Evolutionary conservation across 1,140 invertebrate species (phyloP), one percentile per base, ranked within the genome.

Genomic region (Cydia pomonella): DNA sequence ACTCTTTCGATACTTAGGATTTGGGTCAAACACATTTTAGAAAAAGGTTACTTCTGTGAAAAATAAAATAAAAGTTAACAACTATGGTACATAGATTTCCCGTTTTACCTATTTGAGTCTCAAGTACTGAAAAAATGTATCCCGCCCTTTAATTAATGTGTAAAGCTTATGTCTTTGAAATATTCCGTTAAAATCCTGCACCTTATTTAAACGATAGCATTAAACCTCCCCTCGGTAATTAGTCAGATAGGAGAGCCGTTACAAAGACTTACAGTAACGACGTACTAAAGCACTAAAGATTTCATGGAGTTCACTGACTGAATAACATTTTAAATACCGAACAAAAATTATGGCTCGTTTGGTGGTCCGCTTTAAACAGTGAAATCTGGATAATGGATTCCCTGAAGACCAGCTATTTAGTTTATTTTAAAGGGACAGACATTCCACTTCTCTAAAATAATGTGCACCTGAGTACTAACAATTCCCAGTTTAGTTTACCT

Each of bases 211-310:
- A 69, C n/a, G 27, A 41, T 38, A 18, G 33, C 29, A 69, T 69
- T 38, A 69, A 69, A 38, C 1, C n/a, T 69, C 33, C 33, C 63
- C 29, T 3, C n/a, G 10, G 27, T 69, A 69, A 69, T 69, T 33
- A 69, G n/a, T 21, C 18, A 33, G 27, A 69, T 69, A 33, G 64
- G 63, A 69, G 64, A 69, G 64, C 9, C 27, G 64, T 69, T 69
- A 18, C 16, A 21, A 38, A 69, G 33, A n/a, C 29, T 69, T 69
- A 69, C 64, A 38, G 23, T 69, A 41, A 69, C 64, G 64, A 69
- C 27, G 64, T 69, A 69, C 64, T 69, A 69, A 69, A 69, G 18
- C 13, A 69, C 33, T 69, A 69, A 69, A 69, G 29, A 41, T 69
- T 69, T 69, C 16, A 41, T 18, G 64, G 64, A 41, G 64, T 69